A percentile compares a stretch with the other conserved stretches of the same genome.
phyloP scores from a whole-genome alignment of 2,888 invertebrate species.

The Torymus texanus region DNA sequence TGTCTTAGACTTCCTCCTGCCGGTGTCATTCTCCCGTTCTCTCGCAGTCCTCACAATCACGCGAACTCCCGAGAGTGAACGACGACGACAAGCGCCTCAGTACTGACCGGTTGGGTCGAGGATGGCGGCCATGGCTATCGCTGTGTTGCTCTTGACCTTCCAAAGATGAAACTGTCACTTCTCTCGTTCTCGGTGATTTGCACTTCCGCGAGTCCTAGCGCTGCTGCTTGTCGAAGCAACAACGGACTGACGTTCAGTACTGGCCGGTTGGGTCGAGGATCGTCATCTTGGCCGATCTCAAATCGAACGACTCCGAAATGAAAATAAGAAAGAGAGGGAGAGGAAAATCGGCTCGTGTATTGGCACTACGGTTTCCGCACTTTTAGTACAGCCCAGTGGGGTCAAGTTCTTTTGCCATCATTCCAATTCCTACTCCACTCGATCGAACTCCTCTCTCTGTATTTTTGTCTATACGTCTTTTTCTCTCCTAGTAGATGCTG shows the following conservation, averaged over 20 bases:
- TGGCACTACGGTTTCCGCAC: conserved; percentile 12
- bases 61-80: background rate
- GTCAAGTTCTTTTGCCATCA: conserved; percentile 70
- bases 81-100: conserved; percentile 56
- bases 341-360: conserved; percentile 6
- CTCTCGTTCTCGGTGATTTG: too few relatives aligned
- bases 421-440: conserved; percentile 38
- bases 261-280: conserved; percentile 69
- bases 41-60: background rate
- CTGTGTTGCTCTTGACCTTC: conserved; percentile 25
- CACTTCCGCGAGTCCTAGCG: conserved; percentile 36
- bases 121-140: conserved; percentile 64
- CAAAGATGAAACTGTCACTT: too few relatives aligned
- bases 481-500: too few relatives aligned
- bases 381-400: conserved; percentile 71
- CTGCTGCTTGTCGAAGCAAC: conserved; percentile 7
- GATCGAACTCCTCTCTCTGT: too few relatives aligned
- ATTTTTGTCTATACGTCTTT: too few relatives aligned
- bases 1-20: conserved; percentile 33
- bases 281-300: conserved; percentile 27
- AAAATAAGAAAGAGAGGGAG: background rate
- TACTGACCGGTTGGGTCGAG: conserved; percentile 72
- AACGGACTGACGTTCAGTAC: conserved; percentile 62
- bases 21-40: conserved; percentile 30
- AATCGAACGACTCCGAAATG: background rate